phyloP scores from a whole-genome alignment of 2,113 vertebrate genomes.

The Glareola pratincola region DNA sequence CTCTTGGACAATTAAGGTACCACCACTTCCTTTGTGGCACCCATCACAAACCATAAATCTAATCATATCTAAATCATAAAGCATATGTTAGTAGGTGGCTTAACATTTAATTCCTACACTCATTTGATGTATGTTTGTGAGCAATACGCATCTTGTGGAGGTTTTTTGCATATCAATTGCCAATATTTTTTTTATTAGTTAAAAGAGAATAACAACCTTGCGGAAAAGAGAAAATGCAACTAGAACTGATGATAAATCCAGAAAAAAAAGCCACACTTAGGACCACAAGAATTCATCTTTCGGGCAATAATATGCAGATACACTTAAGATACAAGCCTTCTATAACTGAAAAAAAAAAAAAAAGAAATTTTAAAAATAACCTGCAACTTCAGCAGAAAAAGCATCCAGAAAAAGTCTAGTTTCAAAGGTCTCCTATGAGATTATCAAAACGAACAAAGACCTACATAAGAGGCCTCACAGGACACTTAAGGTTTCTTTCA shows the following conservation, averaged over 20 bases:
- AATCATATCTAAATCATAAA: background rate
- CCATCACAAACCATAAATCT: background rate
- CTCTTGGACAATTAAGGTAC: background rate
- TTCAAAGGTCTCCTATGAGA: background rate
- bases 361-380: background rate
- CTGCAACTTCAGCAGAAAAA: background rate
- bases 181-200: background rate
- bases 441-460: background rate
- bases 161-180: background rate
- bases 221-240: background rate
- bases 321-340: background rate
- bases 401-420: background rate
- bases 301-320: background rate
- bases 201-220: background rate
- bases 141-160: background rate
- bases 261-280: background rate
- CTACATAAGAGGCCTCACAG: background rate
- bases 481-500: background rate
- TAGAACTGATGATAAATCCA: background rate
- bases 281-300: background rate
- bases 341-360: background rate
- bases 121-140: background rate
- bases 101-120: background rate
- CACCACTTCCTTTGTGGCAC: background rate
- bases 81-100: background rate